These are phyloP conservation scores for Prietella phreatophila DNA, from an alignment of 2,113 vertebrate genomes.

Conservation along the genomic window DNA sequence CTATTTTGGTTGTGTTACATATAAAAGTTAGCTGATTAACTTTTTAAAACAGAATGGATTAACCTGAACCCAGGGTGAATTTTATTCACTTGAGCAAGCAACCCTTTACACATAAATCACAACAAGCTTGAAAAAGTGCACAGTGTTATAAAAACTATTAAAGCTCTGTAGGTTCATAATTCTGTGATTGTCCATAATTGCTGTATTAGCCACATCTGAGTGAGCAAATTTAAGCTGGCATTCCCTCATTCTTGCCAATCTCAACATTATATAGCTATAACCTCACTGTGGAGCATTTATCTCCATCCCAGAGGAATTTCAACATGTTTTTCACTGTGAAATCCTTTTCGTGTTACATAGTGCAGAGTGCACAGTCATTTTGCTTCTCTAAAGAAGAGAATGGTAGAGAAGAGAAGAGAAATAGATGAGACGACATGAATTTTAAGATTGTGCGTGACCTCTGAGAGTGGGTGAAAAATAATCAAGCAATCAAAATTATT, in stretches of 20 bases:
- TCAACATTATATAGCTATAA: neutral
- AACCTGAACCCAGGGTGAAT: neutral
- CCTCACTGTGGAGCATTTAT: neutral
- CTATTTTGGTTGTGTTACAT: slow-evolving; percentile 1
- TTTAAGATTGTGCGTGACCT: neutral
- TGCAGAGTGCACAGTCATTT: neutral
- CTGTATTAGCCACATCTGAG: neutral
- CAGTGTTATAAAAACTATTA: neutral
- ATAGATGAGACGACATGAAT: neutral
- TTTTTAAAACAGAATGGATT: neutral
- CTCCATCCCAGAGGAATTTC: neutral
- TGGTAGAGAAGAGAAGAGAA: neutral
- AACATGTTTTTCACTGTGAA: neutral
- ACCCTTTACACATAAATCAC: neutral
- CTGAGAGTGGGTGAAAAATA: neutral
- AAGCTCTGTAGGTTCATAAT: neutral
- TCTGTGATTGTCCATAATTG: slow-evolving; percentile 1
- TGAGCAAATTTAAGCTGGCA: neutral
- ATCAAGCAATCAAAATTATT: neutral
- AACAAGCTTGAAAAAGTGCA: neutral
- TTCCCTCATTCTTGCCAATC: neutral
- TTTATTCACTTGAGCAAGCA: slow-evolving; percentile 1
- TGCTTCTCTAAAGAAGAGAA: neutral
- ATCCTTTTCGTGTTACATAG: neutral
- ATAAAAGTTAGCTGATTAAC: neutral